Base-by-base conservation (phyloP, 2,888 invertebrate genomes). In the Hypomecis punctinalis region DNA sequence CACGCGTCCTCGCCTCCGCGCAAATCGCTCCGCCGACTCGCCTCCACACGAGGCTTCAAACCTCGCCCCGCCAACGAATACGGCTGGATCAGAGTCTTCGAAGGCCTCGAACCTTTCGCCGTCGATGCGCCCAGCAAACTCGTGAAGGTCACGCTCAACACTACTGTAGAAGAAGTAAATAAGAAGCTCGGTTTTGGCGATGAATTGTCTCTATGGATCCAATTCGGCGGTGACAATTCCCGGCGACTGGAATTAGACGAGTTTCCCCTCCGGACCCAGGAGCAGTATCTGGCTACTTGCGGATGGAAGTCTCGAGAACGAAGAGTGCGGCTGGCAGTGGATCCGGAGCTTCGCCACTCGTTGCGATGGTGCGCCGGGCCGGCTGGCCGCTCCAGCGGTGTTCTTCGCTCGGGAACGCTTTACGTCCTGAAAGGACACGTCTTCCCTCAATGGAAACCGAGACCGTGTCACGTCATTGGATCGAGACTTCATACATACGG, bases 381-480 rank as follows among this genome's bases (percentile, higher is more conserved):
- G 23, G 89, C 94, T 33, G 88, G 89, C 0, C 88, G 91, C 3
- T 86, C 90, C 8, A 84, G 92, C 46, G 94, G 89, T 43, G 84
- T 90, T 5, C 70, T 86, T 11, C 82, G 82, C 40, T 93, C 94
- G 58, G 91, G 94, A 36, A 94, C 94, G 61, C 83, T 94, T 51
- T 89, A 94, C 71, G 93, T 95, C 51, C 84, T 95, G 55, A 95
- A 95, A 82, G 95, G 95, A 51, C 93, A 95, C 71, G 95, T 95
- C 53, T 95, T 95, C 73, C 95, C 95, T 45, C 95, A 95, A 79
- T 95, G 95, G 95, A 94, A 94, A 79, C 91, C 94, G 58, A 90
- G 95, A 70, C 91, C 93, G 39, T 90, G 95, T 42, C 93, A 94
- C 71, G 87, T 95, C 63, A 90, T 94, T 76, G 95, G 95, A 69